phyloP scores from a whole-genome alignment of 2,888 invertebrate species.

The Drosophila leonis region DNA sequence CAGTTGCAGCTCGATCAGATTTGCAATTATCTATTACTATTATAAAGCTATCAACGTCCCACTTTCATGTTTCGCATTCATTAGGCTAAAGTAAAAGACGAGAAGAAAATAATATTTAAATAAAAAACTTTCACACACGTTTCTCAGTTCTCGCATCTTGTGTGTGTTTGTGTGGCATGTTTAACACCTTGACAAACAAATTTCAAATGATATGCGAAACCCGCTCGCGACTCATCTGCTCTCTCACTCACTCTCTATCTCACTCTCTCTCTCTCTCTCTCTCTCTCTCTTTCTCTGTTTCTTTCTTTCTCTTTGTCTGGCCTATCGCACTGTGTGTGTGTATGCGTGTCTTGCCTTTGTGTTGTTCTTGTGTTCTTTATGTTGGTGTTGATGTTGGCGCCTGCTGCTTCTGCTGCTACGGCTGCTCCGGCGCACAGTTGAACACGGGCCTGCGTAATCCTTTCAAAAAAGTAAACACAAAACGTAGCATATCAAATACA shows the following conservation, averaged over 20 bases:
- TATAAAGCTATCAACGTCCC: background rate
- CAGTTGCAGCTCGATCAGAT: constrained; percentile 28
- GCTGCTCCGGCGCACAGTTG: constrained; percentile 75
- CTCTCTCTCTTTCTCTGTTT: constrained; percentile 20
- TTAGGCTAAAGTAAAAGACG: background rate
- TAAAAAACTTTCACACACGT: constrained; percentile 16
- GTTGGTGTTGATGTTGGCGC: constrained; percentile 37
- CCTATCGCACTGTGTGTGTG: constrained; percentile 46
- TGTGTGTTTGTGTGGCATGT: constrained; percentile 45
- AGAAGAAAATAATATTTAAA: background rate
- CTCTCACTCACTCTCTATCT: constrained; percentile 5
- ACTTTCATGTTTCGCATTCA: constrained; percentile 11
- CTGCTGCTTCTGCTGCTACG: constrained; percentile 40
- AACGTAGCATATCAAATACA: constrained; percentile 43
- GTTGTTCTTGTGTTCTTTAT: constrained; percentile 28
- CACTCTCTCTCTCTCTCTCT: constrained; percentile 14
- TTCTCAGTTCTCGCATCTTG: constrained; percentile 15
- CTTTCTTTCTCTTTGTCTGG: constrained; percentile 21
- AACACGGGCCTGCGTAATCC: constrained; percentile 85
- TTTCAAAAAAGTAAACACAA: constrained; percentile 84
- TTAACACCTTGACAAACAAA: constrained; percentile 57
- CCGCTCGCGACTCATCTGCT: constrained; percentile 19
- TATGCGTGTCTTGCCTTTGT: constrained; percentile 30
- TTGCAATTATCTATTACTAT: constrained; percentile 11
- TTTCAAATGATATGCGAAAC: constrained; percentile 51